Evolutionary conservation across 2,888 invertebrate species (phyloP).

Genomic region (Coelogynopora nodosa): DNA sequence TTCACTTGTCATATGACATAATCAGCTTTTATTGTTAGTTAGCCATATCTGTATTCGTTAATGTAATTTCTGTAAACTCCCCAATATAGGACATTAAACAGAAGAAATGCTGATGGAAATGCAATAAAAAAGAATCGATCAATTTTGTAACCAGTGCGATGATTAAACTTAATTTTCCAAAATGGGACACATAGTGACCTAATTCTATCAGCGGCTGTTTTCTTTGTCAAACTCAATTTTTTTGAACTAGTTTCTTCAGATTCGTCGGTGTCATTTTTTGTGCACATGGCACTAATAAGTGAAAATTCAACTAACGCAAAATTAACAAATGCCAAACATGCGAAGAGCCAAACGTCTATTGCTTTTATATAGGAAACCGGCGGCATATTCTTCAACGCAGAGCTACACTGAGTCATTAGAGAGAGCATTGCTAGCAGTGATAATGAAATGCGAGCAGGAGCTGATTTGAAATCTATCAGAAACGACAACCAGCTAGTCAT

Average conservation of each 20-base stretch:
- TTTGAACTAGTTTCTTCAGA: background rate
- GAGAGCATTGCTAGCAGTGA: constrained; percentile 43
- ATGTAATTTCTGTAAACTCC: background rate
- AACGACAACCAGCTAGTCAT: constrained; percentile 44
- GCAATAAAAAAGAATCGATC: constrained; percentile 31
- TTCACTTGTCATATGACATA: too few species aligned
- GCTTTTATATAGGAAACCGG: constrained; percentile 46
- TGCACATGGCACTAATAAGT: constrained; percentile 43
- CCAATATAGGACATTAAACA: constrained; percentile 36
- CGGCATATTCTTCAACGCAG: constrained; percentile 42
- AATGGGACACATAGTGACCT: background rate
- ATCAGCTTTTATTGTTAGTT: too few species aligned
- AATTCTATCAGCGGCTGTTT: background rate
- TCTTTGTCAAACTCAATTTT: too few species aligned
- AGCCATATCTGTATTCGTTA: background rate
- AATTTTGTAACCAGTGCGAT: background rate
- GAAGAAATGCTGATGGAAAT: background rate
- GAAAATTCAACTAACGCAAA: constrained; percentile 46
- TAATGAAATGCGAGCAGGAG: constrained; percentile 45
- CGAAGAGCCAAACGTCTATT: constrained; percentile 45
- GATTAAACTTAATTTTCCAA: background rate
- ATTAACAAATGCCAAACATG: constrained; percentile 45
- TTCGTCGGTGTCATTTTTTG: background rate
- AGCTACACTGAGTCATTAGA: constrained; percentile 43
- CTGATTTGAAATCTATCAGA: constrained; percentile 45